Base-by-base conservation (phyloP, 2,797 vertebrate species). In the Hozukius guyotensis region DNA sequence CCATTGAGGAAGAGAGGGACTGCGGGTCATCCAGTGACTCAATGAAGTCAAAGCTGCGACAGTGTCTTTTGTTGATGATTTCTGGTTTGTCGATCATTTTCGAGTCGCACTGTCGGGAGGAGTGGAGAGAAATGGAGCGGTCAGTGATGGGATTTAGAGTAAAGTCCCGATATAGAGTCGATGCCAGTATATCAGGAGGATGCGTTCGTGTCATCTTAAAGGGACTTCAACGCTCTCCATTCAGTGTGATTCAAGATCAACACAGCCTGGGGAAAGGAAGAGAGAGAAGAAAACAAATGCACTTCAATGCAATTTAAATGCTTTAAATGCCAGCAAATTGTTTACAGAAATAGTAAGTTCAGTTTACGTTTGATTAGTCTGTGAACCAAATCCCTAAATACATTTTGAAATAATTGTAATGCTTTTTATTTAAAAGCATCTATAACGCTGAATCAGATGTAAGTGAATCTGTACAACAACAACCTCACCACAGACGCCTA, bases 141-240 rank as follows among this genome's bases (percentile, higher is more conserved):
- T 93, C 81, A 38, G 94, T 92, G 86, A 93, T 94, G 63, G 96
- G 95, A 89, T 96, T 96, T 87, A 96, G 94, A 85, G 95, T 95
- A 92, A 98, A 95, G 95, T 98, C 97, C 95, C 88, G 97, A 95
- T 97, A 98, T 86, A 98, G 96, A 20, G 97, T 97, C 42, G 98
- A 98, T 94, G 97, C 96, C 94, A 99, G 96, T 94, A 98, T 96
- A 94, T 99, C 98, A 96, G 98, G 98, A 18, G 97, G 97, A 94
- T 99, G 97, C 18, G 98, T 99, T 92, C 98, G 97, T 96, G 98
- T 99, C 98, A 99, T 99, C 95, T 98, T 99, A 96, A 94, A 96
- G 92, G 71, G 72, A 93, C 94, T 91, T 89, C 91, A 90, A 92
- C 85, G 85, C 87, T 83, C 89, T 84, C 93, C 90, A 93, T 94